Evolutionary conservation across 2,888 invertebrate genomes (phyloP), one percentile per base, ranked within the genome.

Genomic region (Agrochola macilenta): DNA sequence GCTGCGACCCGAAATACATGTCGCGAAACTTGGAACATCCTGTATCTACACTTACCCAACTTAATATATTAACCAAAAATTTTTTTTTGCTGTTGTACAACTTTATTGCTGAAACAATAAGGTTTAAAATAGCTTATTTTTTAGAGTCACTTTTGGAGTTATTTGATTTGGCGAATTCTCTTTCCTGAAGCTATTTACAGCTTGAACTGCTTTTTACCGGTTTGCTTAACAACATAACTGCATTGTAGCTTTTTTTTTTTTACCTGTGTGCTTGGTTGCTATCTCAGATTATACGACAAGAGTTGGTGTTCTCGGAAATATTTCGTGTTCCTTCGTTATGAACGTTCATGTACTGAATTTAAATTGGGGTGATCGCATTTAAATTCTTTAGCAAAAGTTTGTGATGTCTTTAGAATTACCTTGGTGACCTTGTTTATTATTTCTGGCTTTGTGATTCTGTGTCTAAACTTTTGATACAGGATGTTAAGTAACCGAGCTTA

Each of bases 111-210:
- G 5, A 43, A 1, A 0, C 0, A 1, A 70, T 73, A 74, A 72
- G 68, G 69, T 69, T 71, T n/a, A 69, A 57, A 63, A 64, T 85
- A 1, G 66, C 61, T 39, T 52, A 57, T 12, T 46, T 72, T 64
- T 14, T 2, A 11, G 20, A 23, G 77, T 84, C 79, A 1, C n/a
- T 68, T 60, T 66, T 74, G 39, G 26, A 58, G 66, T 72, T 49
- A 17, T 23, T 86, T 88, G 66, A 30, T 86, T 78, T 87, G 85
- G 82, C 79, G 90, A 90, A 91, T 91, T 85, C 87, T 88, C 85
- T 90, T 91, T 90, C 78, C 87, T 84, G 76, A 74, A 83, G 90
- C 87, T 88, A 90, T 91, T 90, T 90, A 87, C 76, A 85, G 85
- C 80, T 83, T 85, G 79, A 82, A 82, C 85, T 83, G 80, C 74